Evolutionary conservation across 2,888 invertebrate genomes (phyloP), one percentile per base, ranked within the genome.

Genomic region (Mythimna pallens): DNA sequence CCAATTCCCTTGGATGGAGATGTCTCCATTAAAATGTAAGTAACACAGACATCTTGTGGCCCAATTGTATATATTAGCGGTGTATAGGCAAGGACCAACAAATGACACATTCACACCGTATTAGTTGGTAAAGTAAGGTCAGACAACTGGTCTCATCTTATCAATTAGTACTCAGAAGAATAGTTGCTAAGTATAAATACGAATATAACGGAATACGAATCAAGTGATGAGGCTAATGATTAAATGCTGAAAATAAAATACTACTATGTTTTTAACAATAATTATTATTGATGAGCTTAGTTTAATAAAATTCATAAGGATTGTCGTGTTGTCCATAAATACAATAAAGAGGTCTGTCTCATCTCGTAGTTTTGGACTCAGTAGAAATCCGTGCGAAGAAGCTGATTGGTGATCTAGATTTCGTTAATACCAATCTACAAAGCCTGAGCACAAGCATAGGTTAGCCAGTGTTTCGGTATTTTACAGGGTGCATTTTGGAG

Each of bases 31-130:
- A 76, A 72, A 74, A 86, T 79, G 82, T 68, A 77, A 62, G 65
- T 69, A 64, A 69, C 67, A 80, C 79, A 74, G 68, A 74, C 73
- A 59, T 78, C 78, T 81, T 68, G 65, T 54, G 84, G 61, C 73
- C 83, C 78, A 70, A 65, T 86, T 86, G 87, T 86, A 86, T 85
- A 65, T 20, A 86, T 85, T 86, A 85, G 22, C 67, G n/a, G 36
- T 54, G 25, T 64, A 70, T 47, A 22, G 20, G 73, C 55, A 30
- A 30, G 70, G 20, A 10, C 36, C 50, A 79, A 71, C 72, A 73
- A 77, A 76, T 68, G 67, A 73, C 25, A 59, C 72, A 62, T 70
- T 77, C 67, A 65, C 69, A 8, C 79, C 86, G 62, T 86, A 86
- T 77, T 72, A 0, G 84, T 66, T 54, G 22, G 3, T 17, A 7